Percentiles rank a stretch among this genome's conserved stretches.
These are phyloP conservation scores for Bombus breviceps DNA, from an alignment of 1,140 invertebrate species.

Conservation along the genomic window DNA sequence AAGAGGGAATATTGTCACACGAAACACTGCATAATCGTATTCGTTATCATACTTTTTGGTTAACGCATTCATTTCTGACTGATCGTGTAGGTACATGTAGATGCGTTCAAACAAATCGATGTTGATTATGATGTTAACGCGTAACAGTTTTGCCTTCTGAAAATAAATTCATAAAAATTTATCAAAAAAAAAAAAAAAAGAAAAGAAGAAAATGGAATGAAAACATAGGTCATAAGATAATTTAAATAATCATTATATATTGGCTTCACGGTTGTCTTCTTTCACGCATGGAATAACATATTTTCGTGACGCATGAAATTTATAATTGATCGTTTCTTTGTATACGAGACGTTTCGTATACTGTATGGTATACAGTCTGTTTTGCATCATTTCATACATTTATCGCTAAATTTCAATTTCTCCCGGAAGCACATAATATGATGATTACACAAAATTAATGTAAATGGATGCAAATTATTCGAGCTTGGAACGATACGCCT, in stretches of 20 bases:
- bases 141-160: too few relatives aligned
- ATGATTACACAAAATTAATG: background rate
- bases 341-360: background rate
- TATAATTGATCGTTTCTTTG: background rate
- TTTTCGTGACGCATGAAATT: background rate
- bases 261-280: background rate
- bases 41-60: background rate
- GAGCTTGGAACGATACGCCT: background rate
- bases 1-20: background rate
- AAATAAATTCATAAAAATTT: background rate
- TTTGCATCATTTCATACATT: background rate
- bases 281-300: background rate
- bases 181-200: rapidly evolving
- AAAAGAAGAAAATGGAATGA: background rate
- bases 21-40: background rate
- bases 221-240: background rate
- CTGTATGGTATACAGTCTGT: background rate
- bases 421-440: background rate
- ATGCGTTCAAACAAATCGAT: background rate
- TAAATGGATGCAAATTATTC: background rate
- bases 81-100: too few relatives aligned
- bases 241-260: background rate
- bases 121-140: background rate
- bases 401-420: background rate
- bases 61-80: too few relatives aligned